phyloP scores from a whole-genome alignment of 2,113 vertebrate species.

The Rhinopomastus cyanomelas region DNA sequence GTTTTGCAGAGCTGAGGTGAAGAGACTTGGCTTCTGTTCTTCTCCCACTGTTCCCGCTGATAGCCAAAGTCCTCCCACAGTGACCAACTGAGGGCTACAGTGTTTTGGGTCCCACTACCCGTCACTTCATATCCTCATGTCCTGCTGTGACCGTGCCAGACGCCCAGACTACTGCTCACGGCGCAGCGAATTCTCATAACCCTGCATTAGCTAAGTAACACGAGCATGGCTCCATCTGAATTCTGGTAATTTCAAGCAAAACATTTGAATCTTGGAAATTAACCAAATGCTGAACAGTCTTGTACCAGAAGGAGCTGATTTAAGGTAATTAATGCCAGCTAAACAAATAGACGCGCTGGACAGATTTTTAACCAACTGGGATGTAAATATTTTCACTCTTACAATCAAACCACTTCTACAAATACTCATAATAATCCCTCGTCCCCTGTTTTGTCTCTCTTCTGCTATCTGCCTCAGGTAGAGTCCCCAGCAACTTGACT shows the following conservation, averaged over 20 bases:
- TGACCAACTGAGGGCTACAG: background rate
- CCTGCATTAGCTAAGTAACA: background rate
- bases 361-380: slow-evolving; percentile 29
- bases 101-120: no score
- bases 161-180: background rate
- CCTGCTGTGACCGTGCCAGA: fast-evolving
- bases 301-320: slow-evolving; percentile 2
- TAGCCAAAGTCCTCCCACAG: background rate
- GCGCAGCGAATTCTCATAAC: fast-evolving
- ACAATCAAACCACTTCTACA: background rate
- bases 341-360: background rate
- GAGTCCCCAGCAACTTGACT: background rate
- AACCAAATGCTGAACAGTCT: background rate
- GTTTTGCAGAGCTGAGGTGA: background rate
- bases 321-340: background rate
- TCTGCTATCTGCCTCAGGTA: background rate
- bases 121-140: fast-evolving
- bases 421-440: background rate
- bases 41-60: fast-evolving
- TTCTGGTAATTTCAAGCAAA: background rate
- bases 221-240: fast-evolving
- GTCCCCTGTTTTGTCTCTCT: background rate
- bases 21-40: background rate
- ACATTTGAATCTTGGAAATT: background rate
- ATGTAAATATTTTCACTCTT: slow-evolving; percentile 15